Evolutionary conservation across 2,113 vertebrate species (phyloP), one percentile per base, ranked within the genome.

Genomic region (Callospermophilus lateralis): DNA sequence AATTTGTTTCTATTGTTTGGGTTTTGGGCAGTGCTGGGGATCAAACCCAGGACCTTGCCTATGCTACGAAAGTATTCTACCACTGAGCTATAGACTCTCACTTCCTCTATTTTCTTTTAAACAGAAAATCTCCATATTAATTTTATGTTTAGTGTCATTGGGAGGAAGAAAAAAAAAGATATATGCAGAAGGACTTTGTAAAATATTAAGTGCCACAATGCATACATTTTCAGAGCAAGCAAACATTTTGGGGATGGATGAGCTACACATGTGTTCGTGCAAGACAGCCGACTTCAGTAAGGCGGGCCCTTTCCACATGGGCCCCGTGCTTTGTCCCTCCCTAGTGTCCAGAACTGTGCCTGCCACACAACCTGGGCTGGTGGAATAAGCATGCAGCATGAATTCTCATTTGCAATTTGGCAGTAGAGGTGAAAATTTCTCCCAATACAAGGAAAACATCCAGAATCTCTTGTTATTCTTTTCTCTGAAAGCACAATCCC

Each of bases 401-500:
- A 79, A 63, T 58, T 28, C 72, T n/a, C 45, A 39, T 74, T 96
- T 90, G 42, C 48, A 85, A 58, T 28, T 96, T 87, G 80, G 72
- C 76, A 96, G 88, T 48, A 42, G n/a, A 90, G 51, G 51, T 76
- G 22, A 48, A 89, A 72, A 90, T 94, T 80, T 89, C 72, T 96
- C 34, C 24, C 58, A 11, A 28, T 37, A 76, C 55, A 92, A 94
- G 93, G 58, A 86, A 94, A 92, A 79, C 28, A 92, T 34, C 26
- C n/a, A 95, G 17, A 65, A 20, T 93, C 58, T 93, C 84, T 61
- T 87, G 51, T 84, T 80, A 90, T 42, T 83, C 80, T 95, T 88
- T 96, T 76, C n/a, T 97, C 79, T 95, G 94, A 85, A 79, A 94
- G 39, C 72, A 95, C 42, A 94, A 42, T 97, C 87, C 45, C 72